These are phyloP conservation scores for Perdita meconis DNA, from an alignment of 2,888 invertebrate genomes.

Conservation along the genomic window DNA sequence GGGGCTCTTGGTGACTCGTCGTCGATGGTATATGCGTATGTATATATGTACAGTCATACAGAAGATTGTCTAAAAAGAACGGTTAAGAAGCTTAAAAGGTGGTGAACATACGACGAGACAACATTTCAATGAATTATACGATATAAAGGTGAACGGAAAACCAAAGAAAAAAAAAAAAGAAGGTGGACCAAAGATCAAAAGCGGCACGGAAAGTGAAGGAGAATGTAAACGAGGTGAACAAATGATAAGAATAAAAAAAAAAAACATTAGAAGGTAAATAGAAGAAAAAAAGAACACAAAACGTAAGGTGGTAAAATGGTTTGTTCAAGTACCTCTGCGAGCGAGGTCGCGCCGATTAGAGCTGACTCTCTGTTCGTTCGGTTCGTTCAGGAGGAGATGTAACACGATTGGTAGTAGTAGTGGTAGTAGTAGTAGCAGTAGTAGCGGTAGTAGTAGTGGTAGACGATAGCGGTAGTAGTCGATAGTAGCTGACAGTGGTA, in stretches of 20 bases:
- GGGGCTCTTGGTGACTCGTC: no score
- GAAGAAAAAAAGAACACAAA: slow-evolving; percentile 44
- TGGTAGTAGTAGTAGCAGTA: slow-evolving; percentile 76
- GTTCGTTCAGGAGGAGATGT: slow-evolving; percentile 82
- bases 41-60: slow-evolving; percentile 38
- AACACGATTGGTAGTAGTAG: slow-evolving; percentile 82
- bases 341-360: slow-evolving; percentile 82
- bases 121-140: slow-evolving; percentile 9
- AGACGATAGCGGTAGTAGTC: slow-evolving; percentile 81
- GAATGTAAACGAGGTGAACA: slow-evolving; percentile 2
- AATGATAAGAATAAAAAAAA: no score
- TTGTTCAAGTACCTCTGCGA: slow-evolving; percentile 83
- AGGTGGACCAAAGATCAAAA: not conserved
- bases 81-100: slow-evolving; percentile 44
- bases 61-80: slow-evolving; percentile 31
- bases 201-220: slow-evolving; percentile 2
- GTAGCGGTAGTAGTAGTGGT: slow-evolving; percentile 79
- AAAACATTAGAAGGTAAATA: no score
- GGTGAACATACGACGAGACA: slow-evolving; percentile 30
- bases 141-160: not conserved
- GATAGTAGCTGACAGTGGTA: slow-evolving; percentile 80
- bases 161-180: not conserved
- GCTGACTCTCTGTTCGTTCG: slow-evolving; percentile 80
- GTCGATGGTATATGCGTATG: not conserved
- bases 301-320: slow-evolving; percentile 67